Evolutionary conservation across 2,888 invertebrate species (phyloP).

Genomic region (Slavum lentiscoides): DNA sequence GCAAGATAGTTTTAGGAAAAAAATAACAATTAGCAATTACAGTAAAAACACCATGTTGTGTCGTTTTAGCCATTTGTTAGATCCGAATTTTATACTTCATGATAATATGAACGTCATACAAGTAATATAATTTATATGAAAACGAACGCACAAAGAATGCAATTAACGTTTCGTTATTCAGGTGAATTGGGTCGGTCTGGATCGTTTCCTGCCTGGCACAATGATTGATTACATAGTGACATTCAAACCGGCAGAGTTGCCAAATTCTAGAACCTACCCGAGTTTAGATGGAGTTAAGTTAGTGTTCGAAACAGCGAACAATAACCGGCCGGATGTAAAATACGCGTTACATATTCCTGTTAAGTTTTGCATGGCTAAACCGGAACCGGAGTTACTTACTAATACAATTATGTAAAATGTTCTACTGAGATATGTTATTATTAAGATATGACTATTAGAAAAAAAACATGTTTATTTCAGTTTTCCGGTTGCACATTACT

Average conservation of each 20-base stretch:
- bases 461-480: constrained; percentile 15
- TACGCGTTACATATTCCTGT: constrained; percentile 17
- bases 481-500: not conserved
- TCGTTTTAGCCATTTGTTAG: constrained; percentile 26
- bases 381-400: constrained; percentile 42
- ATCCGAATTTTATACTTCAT: constrained; percentile 15
- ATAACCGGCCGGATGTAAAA: not conserved
- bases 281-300: constrained; percentile 9
- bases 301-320: constrained; percentile 27
- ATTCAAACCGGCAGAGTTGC: not conserved
- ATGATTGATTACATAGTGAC: constrained; percentile 1
- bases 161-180: not conserved
- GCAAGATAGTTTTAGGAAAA: not conserved
- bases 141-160: not conserved
- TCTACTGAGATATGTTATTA: not conserved
- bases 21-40: constrained; percentile 11
- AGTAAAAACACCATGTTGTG: constrained; percentile 27
- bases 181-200: not conserved
- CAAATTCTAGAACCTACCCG: not conserved
- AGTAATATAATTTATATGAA: not conserved
- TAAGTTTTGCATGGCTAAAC: constrained; percentile 22
- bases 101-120: not conserved
- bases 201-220: constrained; percentile 8
- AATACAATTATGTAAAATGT: constrained; percentile 31
- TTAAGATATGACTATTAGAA: too few relatives aligned